These are phyloP conservation scores for Cyprinodon diabolis DNA, from an alignment of 2,797 vertebrate species.

Conservation along the genomic window DNA sequence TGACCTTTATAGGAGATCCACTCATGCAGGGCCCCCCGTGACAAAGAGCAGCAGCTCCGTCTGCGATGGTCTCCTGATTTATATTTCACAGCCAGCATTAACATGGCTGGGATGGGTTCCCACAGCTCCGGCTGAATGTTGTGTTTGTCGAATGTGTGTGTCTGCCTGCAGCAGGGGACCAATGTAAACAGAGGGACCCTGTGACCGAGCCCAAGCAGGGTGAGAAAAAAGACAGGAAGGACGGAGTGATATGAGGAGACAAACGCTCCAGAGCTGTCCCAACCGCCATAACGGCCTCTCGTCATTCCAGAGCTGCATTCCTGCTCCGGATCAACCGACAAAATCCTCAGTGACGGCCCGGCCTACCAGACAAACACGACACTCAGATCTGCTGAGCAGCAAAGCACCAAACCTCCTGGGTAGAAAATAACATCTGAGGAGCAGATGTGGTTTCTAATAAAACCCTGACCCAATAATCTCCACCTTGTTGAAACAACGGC, in stretches of 20 bases:
- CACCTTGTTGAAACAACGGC: not conserved
- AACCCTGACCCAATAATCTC: not conserved
- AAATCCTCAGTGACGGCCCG: conserved; percentile 12
- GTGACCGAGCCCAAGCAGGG: conserved; percentile 17
- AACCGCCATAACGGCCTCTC: conserved; percentile 20
- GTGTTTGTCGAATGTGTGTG: conserved; percentile 1
- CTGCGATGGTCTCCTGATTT: conserved; percentile 50
- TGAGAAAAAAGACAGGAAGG: not conserved
- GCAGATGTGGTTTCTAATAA: conserved; percentile 5
- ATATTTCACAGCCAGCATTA: conserved; percentile 38
- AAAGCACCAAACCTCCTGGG: conserved; percentile 11
- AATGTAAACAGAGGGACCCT: conserved; percentile 35
- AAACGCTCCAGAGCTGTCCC: conserved; percentile 4
- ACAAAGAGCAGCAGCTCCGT: conserved; percentile 30
- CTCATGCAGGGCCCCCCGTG: conserved; percentile 12
- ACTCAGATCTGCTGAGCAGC: not conserved
- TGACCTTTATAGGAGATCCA: not conserved
- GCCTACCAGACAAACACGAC: conserved; percentile 27
- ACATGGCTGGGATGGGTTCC: conserved; percentile 44
- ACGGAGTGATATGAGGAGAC: conserved; percentile 8
- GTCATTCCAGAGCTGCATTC: conserved; percentile 26
- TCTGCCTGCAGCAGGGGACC: conserved; percentile 9
- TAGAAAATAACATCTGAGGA: conserved; percentile 21
- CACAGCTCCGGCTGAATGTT: conserved; percentile 29
- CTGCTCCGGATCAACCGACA: not conserved